Evolutionary conservation across 2,113 vertebrate species (phyloP).

Genomic region (Mustelus asterias): DNA sequence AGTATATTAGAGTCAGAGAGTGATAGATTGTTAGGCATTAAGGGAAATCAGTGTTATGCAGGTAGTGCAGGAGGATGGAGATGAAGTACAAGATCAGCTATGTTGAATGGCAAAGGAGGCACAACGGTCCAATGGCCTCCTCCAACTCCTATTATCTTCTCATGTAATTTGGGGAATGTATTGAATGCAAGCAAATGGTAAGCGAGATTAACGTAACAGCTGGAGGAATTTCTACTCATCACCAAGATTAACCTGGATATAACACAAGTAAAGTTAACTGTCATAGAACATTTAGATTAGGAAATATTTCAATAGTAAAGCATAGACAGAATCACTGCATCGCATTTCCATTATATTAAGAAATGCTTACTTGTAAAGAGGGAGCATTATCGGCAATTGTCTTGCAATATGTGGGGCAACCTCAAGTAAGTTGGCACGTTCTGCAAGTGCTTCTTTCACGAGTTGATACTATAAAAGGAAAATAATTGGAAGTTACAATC

Average conservation of each 20-base stretch:
- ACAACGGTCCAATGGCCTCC: too few species aligned
- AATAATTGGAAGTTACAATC: conserved; percentile 40
- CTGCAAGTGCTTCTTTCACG: conserved; percentile 88
- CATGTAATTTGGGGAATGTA: background rate
- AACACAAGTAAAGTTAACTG: background rate
- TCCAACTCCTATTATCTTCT: too few species aligned
- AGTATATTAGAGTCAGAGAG: too few species aligned
- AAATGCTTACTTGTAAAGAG: conserved; percentile 83
- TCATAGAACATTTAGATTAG: background rate
- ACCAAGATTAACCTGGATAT: background rate
- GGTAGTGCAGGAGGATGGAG: too few species aligned
- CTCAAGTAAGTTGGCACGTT: conserved; percentile 83
- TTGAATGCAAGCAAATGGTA: background rate
- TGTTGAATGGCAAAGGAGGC: too few species aligned
- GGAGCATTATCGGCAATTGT: conserved; percentile 91
- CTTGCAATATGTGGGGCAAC: conserved; percentile 87
- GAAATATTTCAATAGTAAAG: background rate
- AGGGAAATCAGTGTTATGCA: too few species aligned
- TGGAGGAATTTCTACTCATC: background rate
- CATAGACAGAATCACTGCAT: background rate
- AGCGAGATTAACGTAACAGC: background rate
- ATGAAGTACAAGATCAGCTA: too few species aligned
- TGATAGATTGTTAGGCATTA: too few species aligned
- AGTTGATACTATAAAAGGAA: conserved; percentile 76
- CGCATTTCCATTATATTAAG: conserved; percentile 32